Evolutionary conservation across 1,140 invertebrate species (phyloP).

Genomic region (Apocrypta bakeri): DNA sequence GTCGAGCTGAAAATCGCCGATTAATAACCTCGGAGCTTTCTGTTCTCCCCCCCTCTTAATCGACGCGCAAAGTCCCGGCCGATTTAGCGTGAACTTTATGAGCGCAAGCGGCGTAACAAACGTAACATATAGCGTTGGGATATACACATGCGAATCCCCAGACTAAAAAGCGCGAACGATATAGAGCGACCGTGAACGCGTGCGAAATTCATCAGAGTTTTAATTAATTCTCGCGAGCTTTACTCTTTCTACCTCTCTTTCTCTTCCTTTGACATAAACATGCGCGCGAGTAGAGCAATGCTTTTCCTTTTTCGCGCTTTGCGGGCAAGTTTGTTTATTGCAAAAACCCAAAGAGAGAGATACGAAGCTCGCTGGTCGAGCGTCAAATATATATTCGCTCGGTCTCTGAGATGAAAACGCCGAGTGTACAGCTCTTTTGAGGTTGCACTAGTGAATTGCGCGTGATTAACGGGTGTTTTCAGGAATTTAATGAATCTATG

Average conservation of each 20-base stretch:
- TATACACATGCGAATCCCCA: background rate
- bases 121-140: too few relatives aligned
- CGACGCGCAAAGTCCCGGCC: background rate
- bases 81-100: constrained; percentile 43
- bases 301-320: constrained; percentile 1
- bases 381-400: background rate
- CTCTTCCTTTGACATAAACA: background rate
- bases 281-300: background rate
- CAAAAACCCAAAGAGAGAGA: background rate
- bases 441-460: background rate
- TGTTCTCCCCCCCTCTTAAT: background rate
- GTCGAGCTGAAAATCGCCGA: constrained; percentile 8
- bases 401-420: background rate
- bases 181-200: background rate
- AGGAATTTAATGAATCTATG: background rate
- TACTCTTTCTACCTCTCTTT: constrained; percentile 23
- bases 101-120: background rate
- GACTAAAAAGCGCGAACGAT: background rate
- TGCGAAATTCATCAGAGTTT: constrained; percentile 56
- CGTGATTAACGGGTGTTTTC: background rate
- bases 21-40: background rate
- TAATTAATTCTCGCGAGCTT: constrained; percentile 54
- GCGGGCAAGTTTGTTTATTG: background rate
- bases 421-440: background rate
- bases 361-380: background rate